phyloP scores from a whole-genome alignment of 2,113 vertebrate genomes.

The Phoxinus phoxinus region DNA sequence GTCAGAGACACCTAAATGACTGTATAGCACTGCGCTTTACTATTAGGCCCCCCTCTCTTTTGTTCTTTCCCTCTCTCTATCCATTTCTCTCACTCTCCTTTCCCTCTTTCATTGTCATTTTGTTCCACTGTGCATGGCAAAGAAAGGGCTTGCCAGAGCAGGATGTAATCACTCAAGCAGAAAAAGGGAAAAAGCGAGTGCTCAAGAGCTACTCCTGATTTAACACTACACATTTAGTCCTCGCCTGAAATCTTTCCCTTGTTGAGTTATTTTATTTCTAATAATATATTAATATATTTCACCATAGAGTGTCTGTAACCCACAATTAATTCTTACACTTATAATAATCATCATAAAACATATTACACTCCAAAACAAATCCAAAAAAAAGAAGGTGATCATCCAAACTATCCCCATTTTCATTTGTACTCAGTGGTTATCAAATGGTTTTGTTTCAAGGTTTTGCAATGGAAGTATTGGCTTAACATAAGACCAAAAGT shows the following conservation, averaged over 20 bases:
- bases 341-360: conserved; percentile 9
- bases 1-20: conserved; percentile 35
- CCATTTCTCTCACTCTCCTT: conserved; percentile 13
- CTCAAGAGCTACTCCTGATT: conserved; percentile 15
- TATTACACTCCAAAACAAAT: too few species aligned
- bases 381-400: too few species aligned
- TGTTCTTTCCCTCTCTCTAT: conserved; percentile 20
- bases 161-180: conserved; percentile 59
- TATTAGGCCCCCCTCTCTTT: not conserved
- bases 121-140: conserved; percentile 63
- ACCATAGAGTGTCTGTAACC: not conserved
- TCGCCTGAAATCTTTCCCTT: conserved; percentile 12
- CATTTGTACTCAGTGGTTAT: not conserved
- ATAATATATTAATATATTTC: not conserved
- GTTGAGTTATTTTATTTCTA: not conserved
- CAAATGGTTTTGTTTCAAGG: not conserved
- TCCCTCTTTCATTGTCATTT: conserved; percentile 63
- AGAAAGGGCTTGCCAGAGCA: conserved; percentile 54
- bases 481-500: too few species aligned
- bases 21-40: conserved; percentile 4
- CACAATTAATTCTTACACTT: not conserved
- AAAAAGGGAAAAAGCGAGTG: conserved; percentile 43
- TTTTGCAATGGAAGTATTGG: not conserved
- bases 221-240: conserved; percentile 16
- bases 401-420: not conserved